Evolutionary conservation across 2,888 invertebrate genomes (phyloP), one percentile per base, ranked within the genome.

Genomic region (Drosophila borealis): DNA sequence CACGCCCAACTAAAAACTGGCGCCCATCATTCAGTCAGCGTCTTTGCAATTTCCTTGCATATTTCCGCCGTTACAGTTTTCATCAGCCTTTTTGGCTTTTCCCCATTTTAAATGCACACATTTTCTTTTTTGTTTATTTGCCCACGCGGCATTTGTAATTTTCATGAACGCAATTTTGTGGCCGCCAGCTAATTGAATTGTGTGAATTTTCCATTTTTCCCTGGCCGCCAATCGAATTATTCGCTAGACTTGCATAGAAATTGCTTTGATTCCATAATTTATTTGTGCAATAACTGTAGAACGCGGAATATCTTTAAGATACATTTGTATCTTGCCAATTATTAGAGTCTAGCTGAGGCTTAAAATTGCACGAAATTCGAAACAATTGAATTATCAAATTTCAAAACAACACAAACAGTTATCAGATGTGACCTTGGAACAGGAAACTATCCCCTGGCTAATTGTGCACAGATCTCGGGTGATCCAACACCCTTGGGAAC

Each of bases 11-110:
- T 37, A 25, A 41, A 48, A 57, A 45, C 48, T 33, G 17, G 45
- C 46, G 65, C 61, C 56, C 61, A 76, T 65, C 72, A 54, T 44
- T 71, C 80, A 70, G 72, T 87, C 87, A 76, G 63, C 83, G 81
- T 78, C 82, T 88, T 91, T 75, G 89, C 90, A 91, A 91, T 91
- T 91, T 91, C 91, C 91, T 89, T 83, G 82, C 84, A 90, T 90
- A 91, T 90, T 91, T 91, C 91, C 91, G 91, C 84, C 79, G 81
- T 79, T 69, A 82, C 74, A 80, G 69, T 83, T 82, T 86, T 80
- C 81, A 88, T 78, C 78, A 72, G 65, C 53, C 69, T 66, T 78
- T 84, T 81, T 64, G 59, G 56, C 63, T 36, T 75, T 78, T 63
- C 72, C 56, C 72, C 64, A 64, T 42, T 56, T 39, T 1, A 67